These are phyloP conservation scores for Anser cygnoides DNA, from an alignment of 2,113 vertebrate genomes.

Conservation along the genomic window DNA sequence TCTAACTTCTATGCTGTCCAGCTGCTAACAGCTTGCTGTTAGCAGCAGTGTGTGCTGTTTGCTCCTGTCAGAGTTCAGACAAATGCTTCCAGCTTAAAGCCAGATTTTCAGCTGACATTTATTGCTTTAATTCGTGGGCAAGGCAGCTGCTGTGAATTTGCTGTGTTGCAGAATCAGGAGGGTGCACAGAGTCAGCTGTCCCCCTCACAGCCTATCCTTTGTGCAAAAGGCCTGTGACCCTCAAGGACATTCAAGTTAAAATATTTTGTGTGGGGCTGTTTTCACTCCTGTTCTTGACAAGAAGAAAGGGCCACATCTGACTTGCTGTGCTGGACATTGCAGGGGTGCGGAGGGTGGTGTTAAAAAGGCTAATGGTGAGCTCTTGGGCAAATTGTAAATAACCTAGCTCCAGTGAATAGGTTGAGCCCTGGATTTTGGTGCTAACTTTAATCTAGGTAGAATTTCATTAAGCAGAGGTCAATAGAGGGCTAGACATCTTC, in stretches of 20 bases:
- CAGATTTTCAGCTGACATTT: neutral
- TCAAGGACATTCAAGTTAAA: neutral
- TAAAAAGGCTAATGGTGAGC: neutral
- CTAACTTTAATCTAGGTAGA: neutral
- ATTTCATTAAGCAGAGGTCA: neutral
- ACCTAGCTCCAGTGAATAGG: neutral
- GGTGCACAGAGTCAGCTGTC: neutral
- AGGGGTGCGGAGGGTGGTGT: neutral
- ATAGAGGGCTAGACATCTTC: neutral
- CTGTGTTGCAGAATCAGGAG: neutral
- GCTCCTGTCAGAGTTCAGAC: neutral
- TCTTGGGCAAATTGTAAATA: neutral
- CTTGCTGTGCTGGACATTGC: neutral
- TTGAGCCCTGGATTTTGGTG: neutral
- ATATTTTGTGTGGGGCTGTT: neutral
- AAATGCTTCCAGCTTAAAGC: neutral
- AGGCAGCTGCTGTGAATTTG: neutral
- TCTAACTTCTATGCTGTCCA: neutral
- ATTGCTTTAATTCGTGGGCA: neutral
- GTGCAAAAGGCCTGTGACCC: neutral
- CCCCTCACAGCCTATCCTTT: neutral
- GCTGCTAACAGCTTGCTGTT: neutral
- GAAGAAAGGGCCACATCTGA: neutral
- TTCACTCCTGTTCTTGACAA: neutral
- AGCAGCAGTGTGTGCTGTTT: neutral